Conservation (phyloP, 2,113 vertebrate genomes). For the Cynopterus brachyotis region DNA sequence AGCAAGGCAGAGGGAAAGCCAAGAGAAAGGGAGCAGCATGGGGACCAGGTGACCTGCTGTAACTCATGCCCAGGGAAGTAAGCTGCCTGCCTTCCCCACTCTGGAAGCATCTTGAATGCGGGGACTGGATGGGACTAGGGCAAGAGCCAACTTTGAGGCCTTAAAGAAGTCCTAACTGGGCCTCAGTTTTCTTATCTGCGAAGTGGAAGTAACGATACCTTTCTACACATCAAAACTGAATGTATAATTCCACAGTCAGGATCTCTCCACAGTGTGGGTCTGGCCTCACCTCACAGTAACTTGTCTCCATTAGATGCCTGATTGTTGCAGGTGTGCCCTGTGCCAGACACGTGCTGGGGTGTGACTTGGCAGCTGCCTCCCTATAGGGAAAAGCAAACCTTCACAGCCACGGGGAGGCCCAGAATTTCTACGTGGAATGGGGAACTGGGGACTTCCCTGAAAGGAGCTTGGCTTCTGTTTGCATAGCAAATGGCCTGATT, state of each 20-base stretch:
- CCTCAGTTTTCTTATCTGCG: not conserved
- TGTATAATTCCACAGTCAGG: not conserved
- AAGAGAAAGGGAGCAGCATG: not conserved
- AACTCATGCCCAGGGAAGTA: rapidly evolving
- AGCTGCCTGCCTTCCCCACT: rapidly evolving
- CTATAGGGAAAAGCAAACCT: not conserved
- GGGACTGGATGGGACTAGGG: not conserved
- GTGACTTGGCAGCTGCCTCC: not conserved
- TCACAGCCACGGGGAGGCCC: not conserved
- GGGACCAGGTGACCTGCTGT: not conserved
- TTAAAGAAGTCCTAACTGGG: not conserved
- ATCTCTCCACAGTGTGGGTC: not conserved
- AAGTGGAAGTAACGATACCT: not conserved
- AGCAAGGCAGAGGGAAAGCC: not conserved
- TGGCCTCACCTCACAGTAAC: rapidly evolving
- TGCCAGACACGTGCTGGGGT: not conserved
- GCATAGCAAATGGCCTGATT: not conserved
- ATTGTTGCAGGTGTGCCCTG: rapidly evolving
- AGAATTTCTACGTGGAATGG: not conserved
- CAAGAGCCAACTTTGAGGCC: not conserved
- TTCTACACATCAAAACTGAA: not conserved
- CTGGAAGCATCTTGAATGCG: no score
- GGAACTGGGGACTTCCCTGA: not conserved
- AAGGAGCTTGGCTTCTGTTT: not conserved
- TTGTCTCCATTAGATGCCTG: not conserved